Conservation (phyloP, 2,113 vertebrate species). For the Chaenocephalus aceratus region DNA sequence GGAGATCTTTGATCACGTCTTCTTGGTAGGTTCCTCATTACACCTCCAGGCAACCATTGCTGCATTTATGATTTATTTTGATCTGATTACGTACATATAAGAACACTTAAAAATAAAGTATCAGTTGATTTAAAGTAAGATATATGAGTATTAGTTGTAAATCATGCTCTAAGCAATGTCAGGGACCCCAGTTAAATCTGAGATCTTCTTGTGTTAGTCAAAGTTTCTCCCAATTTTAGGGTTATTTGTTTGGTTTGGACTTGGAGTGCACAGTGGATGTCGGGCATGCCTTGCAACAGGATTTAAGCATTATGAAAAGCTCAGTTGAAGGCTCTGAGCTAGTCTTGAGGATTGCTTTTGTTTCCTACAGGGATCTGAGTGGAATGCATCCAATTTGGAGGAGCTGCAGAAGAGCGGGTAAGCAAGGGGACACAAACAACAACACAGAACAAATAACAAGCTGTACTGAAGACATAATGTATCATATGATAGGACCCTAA, state of each 20-base stretch:
- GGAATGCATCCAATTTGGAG: slow-evolving; percentile 98
- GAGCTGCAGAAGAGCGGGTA: slow-evolving; percentile 97
- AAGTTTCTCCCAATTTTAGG: slow-evolving; percentile 26
- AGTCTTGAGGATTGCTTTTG: slow-evolving; percentile 58
- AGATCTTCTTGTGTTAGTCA: slow-evolving; percentile 10
- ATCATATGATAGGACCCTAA: background rate
- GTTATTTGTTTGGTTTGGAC: slow-evolving; percentile 42
- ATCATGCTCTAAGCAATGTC: background rate
- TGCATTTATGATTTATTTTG: background rate
- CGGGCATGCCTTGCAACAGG: slow-evolving; percentile 22
- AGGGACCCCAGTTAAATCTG: background rate
- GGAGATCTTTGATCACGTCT: slow-evolving; percentile 97
- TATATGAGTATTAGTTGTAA: background rate
- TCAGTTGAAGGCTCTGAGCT: slow-evolving; percentile 48
- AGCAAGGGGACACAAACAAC: slow-evolving; percentile 61
- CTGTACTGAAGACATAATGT: background rate
- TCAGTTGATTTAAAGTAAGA: background rate
- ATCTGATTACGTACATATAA: background rate
- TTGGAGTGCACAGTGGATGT: slow-evolving; percentile 20
- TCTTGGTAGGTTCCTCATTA: slow-evolving; percentile 87
- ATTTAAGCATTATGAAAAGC: slow-evolving; percentile 63
- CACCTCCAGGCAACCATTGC: background rate
- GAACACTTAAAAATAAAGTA: background rate
- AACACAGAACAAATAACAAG: background rate
- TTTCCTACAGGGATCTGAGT: slow-evolving; percentile 92